A percentile compares a stretch with the other conserved stretches of the same genome.
phyloP scores from a whole-genome alignment of 2,113 vertebrate genomes.

The Hippocampus barbouri region DNA sequence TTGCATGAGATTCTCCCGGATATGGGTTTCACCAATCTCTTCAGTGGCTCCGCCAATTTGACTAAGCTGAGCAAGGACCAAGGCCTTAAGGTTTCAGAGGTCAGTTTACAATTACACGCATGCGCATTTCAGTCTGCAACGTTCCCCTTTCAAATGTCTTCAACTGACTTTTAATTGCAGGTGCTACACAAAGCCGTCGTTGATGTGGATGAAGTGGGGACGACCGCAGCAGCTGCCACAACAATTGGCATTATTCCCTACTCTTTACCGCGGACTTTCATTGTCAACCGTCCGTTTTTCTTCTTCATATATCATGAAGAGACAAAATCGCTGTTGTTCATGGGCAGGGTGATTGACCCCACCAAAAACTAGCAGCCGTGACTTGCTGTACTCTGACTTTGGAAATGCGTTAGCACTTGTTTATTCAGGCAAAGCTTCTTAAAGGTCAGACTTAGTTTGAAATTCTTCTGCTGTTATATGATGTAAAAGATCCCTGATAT shows the following conservation, averaged over 20 bases:
- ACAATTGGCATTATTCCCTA: conserved; percentile 74
- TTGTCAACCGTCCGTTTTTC: conserved; percentile 80
- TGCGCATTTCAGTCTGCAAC: not conserved
- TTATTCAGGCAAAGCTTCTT: conserved; percentile 1
- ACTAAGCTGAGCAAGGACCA: conserved; percentile 69
- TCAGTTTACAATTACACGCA: conserved; percentile 20
- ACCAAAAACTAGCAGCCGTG: conserved; percentile 48
- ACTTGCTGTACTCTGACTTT: not conserved
- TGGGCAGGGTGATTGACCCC: conserved; percentile 86
- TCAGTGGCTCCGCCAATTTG: conserved; percentile 76
- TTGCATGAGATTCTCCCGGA: conserved; percentile 78
- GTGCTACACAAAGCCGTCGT: conserved; percentile 83
- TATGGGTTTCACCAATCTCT: conserved; percentile 78
- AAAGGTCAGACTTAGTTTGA: not conserved
- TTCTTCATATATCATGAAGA: conserved; percentile 87
- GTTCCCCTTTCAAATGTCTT: not conserved
- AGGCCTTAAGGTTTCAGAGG: conserved; percentile 80
- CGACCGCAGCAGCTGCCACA: conserved; percentile 75
- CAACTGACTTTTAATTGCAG: conserved; percentile 55
- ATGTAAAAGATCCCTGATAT: not conserved
- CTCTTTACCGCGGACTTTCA: conserved; percentile 73
- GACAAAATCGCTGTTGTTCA: conserved; percentile 81
- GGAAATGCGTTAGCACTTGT: not conserved
- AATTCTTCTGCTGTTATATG: conserved; percentile 4
- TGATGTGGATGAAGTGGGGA: conserved; percentile 84